Evolutionary conservation across 1,140 invertebrate species (phyloP).

Genomic region (Trichomalopsis sarcophagae): DNA sequence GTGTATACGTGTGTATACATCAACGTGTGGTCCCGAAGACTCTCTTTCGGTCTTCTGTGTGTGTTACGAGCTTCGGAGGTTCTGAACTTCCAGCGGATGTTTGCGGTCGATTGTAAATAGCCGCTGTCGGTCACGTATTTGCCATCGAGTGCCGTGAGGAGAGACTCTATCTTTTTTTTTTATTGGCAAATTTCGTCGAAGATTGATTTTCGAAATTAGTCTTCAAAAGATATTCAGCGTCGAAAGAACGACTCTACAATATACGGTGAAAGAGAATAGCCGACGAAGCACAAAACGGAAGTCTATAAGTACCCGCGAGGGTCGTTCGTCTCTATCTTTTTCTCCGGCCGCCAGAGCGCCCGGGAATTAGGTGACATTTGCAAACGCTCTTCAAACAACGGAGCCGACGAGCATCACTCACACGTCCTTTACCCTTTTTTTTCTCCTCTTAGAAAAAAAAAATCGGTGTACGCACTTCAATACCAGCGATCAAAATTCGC

Average conservation of each 20-base stretch:
- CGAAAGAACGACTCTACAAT: neutral
- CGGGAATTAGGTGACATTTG: conserved; percentile 34
- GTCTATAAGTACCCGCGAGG: neutral
- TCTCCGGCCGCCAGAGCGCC: neutral
- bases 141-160: no score
- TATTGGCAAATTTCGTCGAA: no score
- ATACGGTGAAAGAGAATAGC: neutral
- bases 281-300: neutral
- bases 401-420: neutral
- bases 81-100: conserved; percentile 9
- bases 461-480: no score
- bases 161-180: no score
- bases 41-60: neutral
- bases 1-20: neutral
- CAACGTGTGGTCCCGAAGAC: neutral
- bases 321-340: neutral
- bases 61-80: neutral
- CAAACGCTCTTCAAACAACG: conserved; percentile 23
- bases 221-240: neutral
- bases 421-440: neutral
- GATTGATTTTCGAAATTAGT: neutral
- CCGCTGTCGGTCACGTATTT: neutral
- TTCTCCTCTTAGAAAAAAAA: neutral
- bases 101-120: conserved; percentile 22
- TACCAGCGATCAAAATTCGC: neutral